Percentiles rank a stretch among this genome's conserved stretches.
Conservation (phyloP, 2,113 vertebrate species). For the Cepphus grylle region DNA sequence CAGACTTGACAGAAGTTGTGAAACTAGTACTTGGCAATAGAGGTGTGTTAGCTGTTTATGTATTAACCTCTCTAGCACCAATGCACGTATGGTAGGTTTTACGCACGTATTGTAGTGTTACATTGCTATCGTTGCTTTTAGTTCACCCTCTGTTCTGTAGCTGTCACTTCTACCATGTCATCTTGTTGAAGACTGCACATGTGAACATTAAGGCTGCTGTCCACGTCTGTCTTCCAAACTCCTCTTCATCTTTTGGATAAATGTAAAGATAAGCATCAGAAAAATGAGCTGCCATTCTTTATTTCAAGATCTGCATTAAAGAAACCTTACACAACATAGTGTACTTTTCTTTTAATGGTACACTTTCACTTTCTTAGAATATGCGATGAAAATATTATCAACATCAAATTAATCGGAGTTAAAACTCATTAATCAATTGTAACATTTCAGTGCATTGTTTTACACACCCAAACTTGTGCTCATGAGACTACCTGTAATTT, state of each 20-base stretch:
- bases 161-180: background rate
- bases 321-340: background rate
- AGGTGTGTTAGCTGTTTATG: too few species aligned
- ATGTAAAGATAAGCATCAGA: background rate
- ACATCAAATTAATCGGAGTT: background rate
- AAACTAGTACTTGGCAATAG: background rate
- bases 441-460: background rate
- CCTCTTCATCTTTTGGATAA: background rate
- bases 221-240: background rate
- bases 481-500: background rate
- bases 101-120: accelerated
- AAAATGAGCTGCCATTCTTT: background rate
- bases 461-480: background rate
- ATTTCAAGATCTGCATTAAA: background rate
- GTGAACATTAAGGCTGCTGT: background rate
- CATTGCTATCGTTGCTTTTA: background rate
- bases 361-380: background rate
- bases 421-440: background rate
- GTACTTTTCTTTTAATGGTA: background rate
- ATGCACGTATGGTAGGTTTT: accelerated
- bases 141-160: background rate
- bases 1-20: background rate
- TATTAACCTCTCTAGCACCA: background rate
- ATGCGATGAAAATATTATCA: background rate
- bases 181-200: background rate